phyloP scores from a whole-genome alignment of 2,797 vertebrate species.

The Karalla daura region DNA sequence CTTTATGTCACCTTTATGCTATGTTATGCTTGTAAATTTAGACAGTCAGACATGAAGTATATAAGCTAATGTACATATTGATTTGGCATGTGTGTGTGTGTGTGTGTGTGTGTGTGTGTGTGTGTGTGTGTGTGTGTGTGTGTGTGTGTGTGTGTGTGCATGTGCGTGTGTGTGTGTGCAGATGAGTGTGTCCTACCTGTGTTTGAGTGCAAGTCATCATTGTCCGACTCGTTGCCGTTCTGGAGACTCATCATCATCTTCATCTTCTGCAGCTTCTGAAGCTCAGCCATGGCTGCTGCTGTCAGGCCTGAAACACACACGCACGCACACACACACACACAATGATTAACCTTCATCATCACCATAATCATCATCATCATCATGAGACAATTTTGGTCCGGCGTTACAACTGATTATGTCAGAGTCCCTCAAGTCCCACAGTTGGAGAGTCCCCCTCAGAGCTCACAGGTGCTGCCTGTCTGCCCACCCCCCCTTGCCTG shows the following conservation, averaged over 20 bases:
- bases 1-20: too few relatives aligned
- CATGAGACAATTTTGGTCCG: not conserved
- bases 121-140: too few relatives aligned
- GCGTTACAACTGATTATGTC: too few relatives aligned
- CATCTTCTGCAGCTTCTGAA: slow-evolving; percentile 95
- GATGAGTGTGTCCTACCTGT: slow-evolving; percentile 79
- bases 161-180: slow-evolving; percentile 7
- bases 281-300: slow-evolving; percentile 93
- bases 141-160: not conserved
- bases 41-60: too few relatives aligned
- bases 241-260: slow-evolving; percentile 94
- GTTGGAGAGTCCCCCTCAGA: not conserved
- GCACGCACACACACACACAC: slow-evolving; percentile 45
- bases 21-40: too few relatives aligned
- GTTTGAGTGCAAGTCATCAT: slow-evolving; percentile 91
- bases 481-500: too few relatives aligned
- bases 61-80: too few relatives aligned
- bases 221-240: slow-evolving; percentile 91
- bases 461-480: slow-evolving; percentile 5
- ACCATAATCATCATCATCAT: slow-evolving; percentile 17
- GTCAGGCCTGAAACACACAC: slow-evolving; percentile 85
- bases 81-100: too few relatives aligned
- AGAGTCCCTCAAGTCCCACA: not conserved
- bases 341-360: slow-evolving; percentile 18
- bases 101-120: too few relatives aligned